Evolutionary conservation across 1,140 invertebrate genomes (phyloP).

Genomic region (Saxidomus purpurata): DNA sequence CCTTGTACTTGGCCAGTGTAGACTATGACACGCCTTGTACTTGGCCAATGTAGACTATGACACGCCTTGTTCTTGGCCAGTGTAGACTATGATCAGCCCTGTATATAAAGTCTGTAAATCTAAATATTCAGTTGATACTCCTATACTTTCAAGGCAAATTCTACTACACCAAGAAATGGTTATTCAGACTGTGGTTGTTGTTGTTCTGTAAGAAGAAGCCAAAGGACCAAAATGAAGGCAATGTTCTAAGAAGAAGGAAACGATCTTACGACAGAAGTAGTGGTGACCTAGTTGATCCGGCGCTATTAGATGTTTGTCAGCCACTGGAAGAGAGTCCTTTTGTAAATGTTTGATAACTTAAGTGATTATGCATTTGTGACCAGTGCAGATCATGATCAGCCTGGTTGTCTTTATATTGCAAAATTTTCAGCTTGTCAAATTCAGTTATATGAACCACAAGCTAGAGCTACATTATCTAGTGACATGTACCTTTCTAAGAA

Average conservation of each 20-base stretch:
- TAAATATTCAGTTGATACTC: background rate
- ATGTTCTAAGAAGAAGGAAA: background rate
- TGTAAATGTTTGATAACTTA: constrained; percentile 48
- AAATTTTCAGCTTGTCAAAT: no score
- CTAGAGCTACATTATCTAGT: no score
- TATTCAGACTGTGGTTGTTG: constrained; percentile 23
- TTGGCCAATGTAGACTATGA: background rate
- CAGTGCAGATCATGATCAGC: no score
- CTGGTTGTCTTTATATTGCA: no score
- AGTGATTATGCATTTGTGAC: no score
- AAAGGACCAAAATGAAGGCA: no score
- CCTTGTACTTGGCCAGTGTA: background rate
- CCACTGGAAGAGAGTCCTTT: constrained; percentile 53
- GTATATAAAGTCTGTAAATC: background rate
- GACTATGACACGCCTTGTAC: background rate
- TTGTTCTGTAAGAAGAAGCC: background rate
- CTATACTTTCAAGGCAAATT: constrained; percentile 36
- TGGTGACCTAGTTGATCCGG: constrained; percentile 19
- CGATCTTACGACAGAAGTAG: constrained; percentile 13
- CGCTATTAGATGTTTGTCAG: constrained; percentile 68
- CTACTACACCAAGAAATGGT: constrained; percentile 53
- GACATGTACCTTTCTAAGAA: no score
- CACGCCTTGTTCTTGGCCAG: background rate
- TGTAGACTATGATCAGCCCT: background rate
- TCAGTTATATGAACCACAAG: no score